A percentile compares a stretch with the other conserved stretches of the same genome.
These are phyloP conservation scores for Campylorhamphus procurvoides DNA, from an alignment of 2,113 vertebrate genomes.

Conservation along the genomic window DNA sequence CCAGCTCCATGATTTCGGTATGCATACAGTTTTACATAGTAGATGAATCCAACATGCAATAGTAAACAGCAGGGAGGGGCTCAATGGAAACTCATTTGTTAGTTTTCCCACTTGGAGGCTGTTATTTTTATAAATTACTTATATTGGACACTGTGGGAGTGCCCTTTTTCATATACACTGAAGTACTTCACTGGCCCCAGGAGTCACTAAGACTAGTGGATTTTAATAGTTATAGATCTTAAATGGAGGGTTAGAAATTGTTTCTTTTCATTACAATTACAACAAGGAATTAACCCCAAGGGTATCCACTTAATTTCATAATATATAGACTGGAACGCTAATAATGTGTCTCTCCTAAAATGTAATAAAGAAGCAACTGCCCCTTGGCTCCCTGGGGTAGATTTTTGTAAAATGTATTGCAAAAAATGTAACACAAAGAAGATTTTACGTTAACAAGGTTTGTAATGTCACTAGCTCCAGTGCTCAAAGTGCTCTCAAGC, in stretches of 20 bases:
- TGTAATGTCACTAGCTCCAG: conserved; percentile 39
- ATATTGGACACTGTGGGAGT: conserved; percentile 78
- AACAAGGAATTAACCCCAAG: conserved; percentile 84
- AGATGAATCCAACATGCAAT: conserved; percentile 57
- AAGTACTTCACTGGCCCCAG: conserved; percentile 76
- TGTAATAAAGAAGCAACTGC: conserved; percentile 83
- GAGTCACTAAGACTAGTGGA: conserved; percentile 78
- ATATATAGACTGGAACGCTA: conserved; percentile 85
- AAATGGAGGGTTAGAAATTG: conserved; percentile 81
- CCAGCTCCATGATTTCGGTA: conserved; percentile 30
- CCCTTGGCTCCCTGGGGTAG: conserved; percentile 77
- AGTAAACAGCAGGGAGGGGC: conserved; percentile 77
- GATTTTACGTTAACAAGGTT: conserved; percentile 73
- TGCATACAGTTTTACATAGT: conserved; percentile 57
- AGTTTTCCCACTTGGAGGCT: conserved; percentile 75
- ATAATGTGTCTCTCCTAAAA: conserved; percentile 76
- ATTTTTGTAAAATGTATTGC: conserved; percentile 75
- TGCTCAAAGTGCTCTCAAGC: background rate
- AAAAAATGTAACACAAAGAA: conserved; percentile 65
- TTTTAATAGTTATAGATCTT: conserved; percentile 85
- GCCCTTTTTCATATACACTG: conserved; percentile 71
- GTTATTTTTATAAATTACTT: conserved; percentile 79
- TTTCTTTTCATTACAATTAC: conserved; percentile 86
- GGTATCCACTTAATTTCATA: conserved; percentile 86
- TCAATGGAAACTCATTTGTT: conserved; percentile 75